These are phyloP conservation scores for Aphaenogaster ashmeadi DNA, from an alignment of 1,140 invertebrate genomes.

Conservation along the genomic window DNA sequence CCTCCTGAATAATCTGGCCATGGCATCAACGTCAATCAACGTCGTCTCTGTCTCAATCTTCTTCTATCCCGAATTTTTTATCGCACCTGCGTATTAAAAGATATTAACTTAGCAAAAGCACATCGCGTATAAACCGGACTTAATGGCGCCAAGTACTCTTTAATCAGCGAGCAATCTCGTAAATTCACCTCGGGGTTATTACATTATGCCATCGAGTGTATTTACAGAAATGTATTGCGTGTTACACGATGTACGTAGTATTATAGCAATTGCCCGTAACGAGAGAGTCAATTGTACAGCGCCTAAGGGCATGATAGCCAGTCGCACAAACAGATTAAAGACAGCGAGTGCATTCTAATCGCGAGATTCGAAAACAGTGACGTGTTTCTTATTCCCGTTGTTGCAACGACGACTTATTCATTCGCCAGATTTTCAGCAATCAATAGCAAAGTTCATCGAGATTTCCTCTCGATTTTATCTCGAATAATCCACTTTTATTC, in stretches of 20 bases:
- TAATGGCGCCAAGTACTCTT: conserved; percentile 8
- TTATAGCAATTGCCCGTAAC: conserved; percentile 44
- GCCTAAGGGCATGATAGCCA: background rate
- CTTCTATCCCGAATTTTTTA: background rate
- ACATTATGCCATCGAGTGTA: conserved; percentile 43
- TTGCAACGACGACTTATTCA: background rate
- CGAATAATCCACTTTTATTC: conserved; percentile 12
- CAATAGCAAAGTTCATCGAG: background rate
- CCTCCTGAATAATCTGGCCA: conserved; percentile 35
- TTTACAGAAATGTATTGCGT: conserved; percentile 51
- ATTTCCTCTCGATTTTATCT: conserved; percentile 16
- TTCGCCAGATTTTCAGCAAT: conserved; percentile 1
- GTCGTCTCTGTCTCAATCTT: conserved; percentile 47
- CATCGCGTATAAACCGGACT: conserved; percentile 10
- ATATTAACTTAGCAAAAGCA: background rate
- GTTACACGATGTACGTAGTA: conserved; percentile 23
- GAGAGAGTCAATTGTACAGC: conserved; percentile 26
- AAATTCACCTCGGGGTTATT: conserved; percentile 14
- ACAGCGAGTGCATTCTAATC: conserved; percentile 1
- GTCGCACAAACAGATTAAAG: conserved; percentile 29
- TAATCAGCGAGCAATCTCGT: conserved; percentile 36
- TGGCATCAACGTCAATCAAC: conserved; percentile 63
- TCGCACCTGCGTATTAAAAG: background rate
- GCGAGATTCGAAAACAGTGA: conserved; percentile 4
- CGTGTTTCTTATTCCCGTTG: background rate